These are phyloP conservation scores for Ecdyonurus torrentis DNA, from an alignment of 2,888 invertebrate species.

Conservation along the genomic window DNA sequence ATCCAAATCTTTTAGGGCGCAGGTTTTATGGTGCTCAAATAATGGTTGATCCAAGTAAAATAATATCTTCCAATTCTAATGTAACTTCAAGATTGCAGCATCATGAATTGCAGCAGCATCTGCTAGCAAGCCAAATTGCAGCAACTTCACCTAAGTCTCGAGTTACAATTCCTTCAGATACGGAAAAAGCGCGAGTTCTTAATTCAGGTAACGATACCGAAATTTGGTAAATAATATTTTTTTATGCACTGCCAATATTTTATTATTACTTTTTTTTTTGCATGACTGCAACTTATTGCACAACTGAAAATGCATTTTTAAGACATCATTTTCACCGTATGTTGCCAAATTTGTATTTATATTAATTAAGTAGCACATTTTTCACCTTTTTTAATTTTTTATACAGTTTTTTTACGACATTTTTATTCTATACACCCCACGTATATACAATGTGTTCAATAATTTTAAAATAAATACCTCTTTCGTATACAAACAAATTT, in stretches of 20 bases:
- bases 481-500: too few relatives aligned
- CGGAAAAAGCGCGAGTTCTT: constrained; percentile 45
- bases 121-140: constrained; percentile 30
- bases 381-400: too few relatives aligned
- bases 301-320: too few relatives aligned
- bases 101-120: background rate
- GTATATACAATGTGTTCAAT: too few relatives aligned
- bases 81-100: background rate
- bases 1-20: constrained; percentile 22
- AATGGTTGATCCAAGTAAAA: constrained; percentile 17
- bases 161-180: constrained; percentile 35
- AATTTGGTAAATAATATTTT: constrained; percentile 43
- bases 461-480: too few relatives aligned
- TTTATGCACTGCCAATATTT: background rate
- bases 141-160: constrained; percentile 16
- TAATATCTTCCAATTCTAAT: constrained; percentile 4
- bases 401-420: too few relatives aligned
- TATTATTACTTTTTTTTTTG: too few relatives aligned
- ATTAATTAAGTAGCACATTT: too few relatives aligned
- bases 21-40: constrained; percentile 25
- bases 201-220: constrained; percentile 50
- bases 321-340: too few relatives aligned
- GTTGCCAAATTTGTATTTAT: too few relatives aligned
- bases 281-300: background rate
- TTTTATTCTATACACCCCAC: too few relatives aligned